These are phyloP conservation scores for Seira ritae DNA, from an alignment of 2,888 invertebrate genomes.

Conservation along the genomic window DNA sequence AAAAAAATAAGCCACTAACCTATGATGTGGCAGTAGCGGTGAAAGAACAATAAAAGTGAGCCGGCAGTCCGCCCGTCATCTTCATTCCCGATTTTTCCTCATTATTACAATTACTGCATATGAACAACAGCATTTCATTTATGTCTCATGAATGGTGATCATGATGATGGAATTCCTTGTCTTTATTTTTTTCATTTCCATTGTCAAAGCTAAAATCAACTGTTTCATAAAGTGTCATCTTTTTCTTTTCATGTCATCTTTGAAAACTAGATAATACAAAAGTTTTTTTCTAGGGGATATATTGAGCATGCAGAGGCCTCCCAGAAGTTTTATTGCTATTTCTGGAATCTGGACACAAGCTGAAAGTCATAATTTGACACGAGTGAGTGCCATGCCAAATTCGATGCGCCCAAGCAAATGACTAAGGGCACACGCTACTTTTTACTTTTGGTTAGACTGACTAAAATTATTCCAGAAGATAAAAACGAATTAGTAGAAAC, in stretches of 20 bases:
- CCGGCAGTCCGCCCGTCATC: slow-evolving; percentile 26
- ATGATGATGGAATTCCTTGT: slow-evolving; percentile 11
- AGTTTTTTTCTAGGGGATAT: too few relatives aligned
- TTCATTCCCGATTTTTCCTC: not conserved
- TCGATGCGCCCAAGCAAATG: too few relatives aligned
- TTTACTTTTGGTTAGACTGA: too few relatives aligned
- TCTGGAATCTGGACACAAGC: not conserved
- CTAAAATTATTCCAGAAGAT: too few relatives aligned
- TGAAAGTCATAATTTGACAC: too few relatives aligned
- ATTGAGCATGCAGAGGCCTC: not conserved
- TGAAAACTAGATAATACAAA: not conserved
- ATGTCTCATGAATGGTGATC: not conserved
- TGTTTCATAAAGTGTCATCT: not conserved
- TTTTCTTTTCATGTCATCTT: not conserved
- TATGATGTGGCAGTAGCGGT: not conserved
- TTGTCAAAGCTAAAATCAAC: not conserved
- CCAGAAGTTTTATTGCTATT: not conserved
- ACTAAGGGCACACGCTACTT: too few relatives aligned
- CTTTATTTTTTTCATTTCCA: not conserved
- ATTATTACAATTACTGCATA: slow-evolving; percentile 8
- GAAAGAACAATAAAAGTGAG: not conserved
- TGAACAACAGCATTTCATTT: too few relatives aligned
- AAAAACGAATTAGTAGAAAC: too few relatives aligned
- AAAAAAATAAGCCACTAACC: too few relatives aligned
- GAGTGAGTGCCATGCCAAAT: too few relatives aligned